Evolutionary conservation across 2,113 vertebrate species (phyloP).

Genomic region (Silurus meridionalis): DNA sequence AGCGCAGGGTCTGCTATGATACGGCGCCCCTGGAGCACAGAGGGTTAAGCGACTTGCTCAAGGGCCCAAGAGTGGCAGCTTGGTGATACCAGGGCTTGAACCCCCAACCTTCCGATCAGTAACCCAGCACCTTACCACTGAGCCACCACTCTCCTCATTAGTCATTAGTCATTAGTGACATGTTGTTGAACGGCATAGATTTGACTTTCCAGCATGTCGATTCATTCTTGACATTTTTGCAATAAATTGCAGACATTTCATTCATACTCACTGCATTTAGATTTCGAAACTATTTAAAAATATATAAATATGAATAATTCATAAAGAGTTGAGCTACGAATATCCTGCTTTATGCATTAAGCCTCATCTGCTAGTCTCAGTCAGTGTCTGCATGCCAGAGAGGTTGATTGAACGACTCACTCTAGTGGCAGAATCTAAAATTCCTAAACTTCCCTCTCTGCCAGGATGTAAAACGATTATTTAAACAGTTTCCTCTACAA

Average conservation of each 20-base stretch:
- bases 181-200: not conserved
- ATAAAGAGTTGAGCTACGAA: not conserved
- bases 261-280: not conserved
- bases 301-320: not conserved
- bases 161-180: not conserved
- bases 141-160: too few relatives aligned
- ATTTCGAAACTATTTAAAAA: not conserved
- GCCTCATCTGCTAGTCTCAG: not conserved
- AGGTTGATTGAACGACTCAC: constrained; percentile 34
- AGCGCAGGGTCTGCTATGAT: too few relatives aligned
- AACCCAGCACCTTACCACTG: too few relatives aligned
- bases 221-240: not conserved
- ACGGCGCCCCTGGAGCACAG: too few relatives aligned
- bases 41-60: too few relatives aligned
- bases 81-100: too few relatives aligned
- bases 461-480: not conserved
- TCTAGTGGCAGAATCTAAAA: constrained; percentile 27
- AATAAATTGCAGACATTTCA: not conserved
- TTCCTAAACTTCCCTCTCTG: not conserved
- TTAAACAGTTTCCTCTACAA: not conserved
- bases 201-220: not conserved
- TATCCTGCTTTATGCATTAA: not conserved
- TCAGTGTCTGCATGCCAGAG: not conserved
- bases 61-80: too few relatives aligned
- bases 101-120: too few relatives aligned